A percentile compares a stretch with the other conserved stretches of the same genome.
Evolutionary conservation across 2,888 invertebrate genomes (phyloP).

Genomic region (Tenthredo distinguenda): DNA sequence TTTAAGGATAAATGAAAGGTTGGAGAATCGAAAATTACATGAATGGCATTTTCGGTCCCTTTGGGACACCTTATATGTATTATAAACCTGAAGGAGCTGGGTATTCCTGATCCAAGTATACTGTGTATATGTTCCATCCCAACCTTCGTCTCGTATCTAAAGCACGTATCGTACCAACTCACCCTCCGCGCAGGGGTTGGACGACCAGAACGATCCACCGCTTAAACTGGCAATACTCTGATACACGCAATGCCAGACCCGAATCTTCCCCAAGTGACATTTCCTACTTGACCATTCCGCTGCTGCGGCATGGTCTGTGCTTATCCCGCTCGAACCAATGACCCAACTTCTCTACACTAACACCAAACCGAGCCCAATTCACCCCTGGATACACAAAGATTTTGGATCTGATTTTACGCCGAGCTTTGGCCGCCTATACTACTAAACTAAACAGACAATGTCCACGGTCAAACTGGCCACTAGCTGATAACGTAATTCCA

Average conservation of each 20-base stretch:
- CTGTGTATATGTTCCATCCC: conserved; percentile 4
- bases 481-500: conserved; percentile 1
- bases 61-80: conserved; percentile 3
- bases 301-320: conserved; percentile 15
- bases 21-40: background rate
- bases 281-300: conserved; percentile 29
- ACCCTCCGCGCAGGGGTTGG: background rate
- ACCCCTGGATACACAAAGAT: conserved; percentile 12
- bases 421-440: background rate
- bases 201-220: conserved; percentile 3
- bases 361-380: background rate
- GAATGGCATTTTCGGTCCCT: background rate
- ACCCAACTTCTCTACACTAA: conserved; percentile 12
- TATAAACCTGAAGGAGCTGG: conserved; percentile 6
- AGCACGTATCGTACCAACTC: conserved; percentile 34
- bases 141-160: conserved; percentile 14
- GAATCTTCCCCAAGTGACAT: conserved; percentile 18
- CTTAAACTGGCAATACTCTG: conserved; percentile 25
- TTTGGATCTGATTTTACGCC: conserved; percentile 17
- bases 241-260: conserved; percentile 13
- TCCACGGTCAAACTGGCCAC: background rate
- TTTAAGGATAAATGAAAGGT: background rate
- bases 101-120: background rate
- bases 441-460: background rate
- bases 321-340: conserved; percentile 31